Conservation (phyloP, 2,888 invertebrate genomes). For the Drosophila atripex region DNA sequence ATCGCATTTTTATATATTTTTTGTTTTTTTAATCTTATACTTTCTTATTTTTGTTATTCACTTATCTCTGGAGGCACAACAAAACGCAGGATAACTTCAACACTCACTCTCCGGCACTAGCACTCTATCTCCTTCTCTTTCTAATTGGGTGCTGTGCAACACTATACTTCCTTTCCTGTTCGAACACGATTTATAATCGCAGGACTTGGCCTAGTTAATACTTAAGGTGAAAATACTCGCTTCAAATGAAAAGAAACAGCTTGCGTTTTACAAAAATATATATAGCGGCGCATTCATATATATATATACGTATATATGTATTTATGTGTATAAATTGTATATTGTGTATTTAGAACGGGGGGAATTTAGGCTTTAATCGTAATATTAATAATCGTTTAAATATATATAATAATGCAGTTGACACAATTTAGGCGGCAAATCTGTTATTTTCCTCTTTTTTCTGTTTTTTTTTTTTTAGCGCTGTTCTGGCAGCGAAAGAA, state of each 20-base stretch:
- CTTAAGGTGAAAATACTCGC: conserved; percentile 27
- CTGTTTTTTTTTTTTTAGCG: conserved; percentile 14
- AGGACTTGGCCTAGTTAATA: conserved; percentile 42
- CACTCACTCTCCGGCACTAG: neutral
- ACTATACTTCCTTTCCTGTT: conserved; percentile 9
- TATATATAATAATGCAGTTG: conserved; percentile 23
- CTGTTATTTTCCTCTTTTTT: neutral
- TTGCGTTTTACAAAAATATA: conserved; percentile 59
- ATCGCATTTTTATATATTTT: neutral
- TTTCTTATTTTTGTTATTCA: neutral
- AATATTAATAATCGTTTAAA: conserved; percentile 30
- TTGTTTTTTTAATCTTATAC: neutral
- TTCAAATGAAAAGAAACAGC: conserved; percentile 49
- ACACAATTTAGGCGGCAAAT: conserved; percentile 24
- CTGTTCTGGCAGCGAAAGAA: conserved; percentile 14
- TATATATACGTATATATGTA: no score
- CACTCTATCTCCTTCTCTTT: neutral
- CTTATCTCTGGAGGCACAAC: conserved; percentile 4
- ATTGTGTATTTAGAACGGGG: neutral
- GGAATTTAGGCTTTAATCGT: conserved; percentile 21
- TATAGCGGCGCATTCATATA: conserved; percentile 43
- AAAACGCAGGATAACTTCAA: neutral
- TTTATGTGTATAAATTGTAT: conserved; percentile 30
- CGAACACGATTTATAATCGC: conserved; percentile 30
- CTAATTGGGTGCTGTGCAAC: conserved; percentile 26